Evolutionary conservation across 2,113 vertebrate species (phyloP).

Genomic region (Grammomys surdaster): DNA sequence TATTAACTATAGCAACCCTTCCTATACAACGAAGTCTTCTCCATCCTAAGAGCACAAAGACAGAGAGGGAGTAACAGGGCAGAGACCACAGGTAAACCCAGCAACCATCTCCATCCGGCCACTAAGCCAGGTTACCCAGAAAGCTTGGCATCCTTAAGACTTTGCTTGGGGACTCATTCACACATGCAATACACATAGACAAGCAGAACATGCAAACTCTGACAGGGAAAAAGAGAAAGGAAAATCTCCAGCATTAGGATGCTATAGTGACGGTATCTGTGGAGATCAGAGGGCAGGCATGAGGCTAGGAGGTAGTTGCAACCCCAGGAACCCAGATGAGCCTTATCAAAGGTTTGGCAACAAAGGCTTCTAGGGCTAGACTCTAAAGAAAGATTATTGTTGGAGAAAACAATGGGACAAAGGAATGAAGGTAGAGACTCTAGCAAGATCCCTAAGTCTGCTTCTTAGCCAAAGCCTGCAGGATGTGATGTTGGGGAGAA

Average conservation of each 20-base stretch:
- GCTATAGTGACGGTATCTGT: too few relatives aligned
- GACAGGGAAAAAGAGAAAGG: background rate
- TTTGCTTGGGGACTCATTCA: background rate
- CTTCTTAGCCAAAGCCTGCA: background rate
- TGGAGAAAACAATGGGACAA: background rate
- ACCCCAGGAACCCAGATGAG: background rate
- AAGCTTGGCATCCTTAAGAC: background rate
- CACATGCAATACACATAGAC: background rate
- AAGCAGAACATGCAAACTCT: background rate
- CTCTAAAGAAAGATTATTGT: background rate
- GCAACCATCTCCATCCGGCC: too few relatives aligned
- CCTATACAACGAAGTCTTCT: accelerated
- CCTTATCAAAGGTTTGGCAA: background rate
- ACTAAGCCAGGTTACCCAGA: background rate
- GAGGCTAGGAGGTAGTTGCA: background rate
- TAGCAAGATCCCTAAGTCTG: background rate
- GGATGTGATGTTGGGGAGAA: accelerated
- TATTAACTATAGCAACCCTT: accelerated
- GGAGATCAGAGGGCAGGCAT: background rate
- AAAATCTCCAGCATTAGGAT: too few relatives aligned
- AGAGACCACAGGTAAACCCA: background rate
- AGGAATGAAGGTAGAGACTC: background rate
- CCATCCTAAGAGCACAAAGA: background rate
- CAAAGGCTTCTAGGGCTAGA: background rate
- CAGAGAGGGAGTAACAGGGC: background rate